These are phyloP conservation scores for Pherbina coryleti DNA, from an alignment of 2,888 invertebrate species.

Conservation along the genomic window DNA sequence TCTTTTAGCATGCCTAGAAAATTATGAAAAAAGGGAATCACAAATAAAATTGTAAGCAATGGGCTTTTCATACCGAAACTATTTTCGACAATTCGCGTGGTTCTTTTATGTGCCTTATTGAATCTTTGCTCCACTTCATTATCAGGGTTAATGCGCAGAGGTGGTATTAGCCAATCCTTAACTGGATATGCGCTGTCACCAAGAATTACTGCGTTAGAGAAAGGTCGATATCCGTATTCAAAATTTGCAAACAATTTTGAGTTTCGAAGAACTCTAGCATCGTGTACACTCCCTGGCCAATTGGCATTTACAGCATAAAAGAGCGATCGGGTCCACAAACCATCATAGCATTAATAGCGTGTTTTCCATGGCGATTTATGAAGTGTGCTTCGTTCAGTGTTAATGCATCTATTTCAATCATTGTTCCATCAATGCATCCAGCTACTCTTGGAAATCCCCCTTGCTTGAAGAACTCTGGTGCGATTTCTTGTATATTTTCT, in stretches of 20 bases:
- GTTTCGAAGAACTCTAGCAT: background rate
- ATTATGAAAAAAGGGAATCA: too few species aligned
- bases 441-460: too few species aligned
- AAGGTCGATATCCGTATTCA: background rate
- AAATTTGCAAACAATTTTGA: background rate
- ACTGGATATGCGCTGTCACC: constrained; percentile 18
- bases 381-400: background rate
- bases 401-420: background rate
- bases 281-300: background rate
- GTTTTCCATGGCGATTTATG: constrained; percentile 5
- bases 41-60: too few species aligned
- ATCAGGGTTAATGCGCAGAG: background rate
- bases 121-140: background rate
- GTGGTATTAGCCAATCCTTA: constrained; percentile 12
- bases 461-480: too few species aligned
- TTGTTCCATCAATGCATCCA: too few species aligned
- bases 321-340: background rate
- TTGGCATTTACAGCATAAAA: background rate
- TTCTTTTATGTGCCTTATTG: background rate
- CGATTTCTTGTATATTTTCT: too few species aligned
- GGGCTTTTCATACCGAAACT: too few species aligned
- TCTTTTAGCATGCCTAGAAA: too few species aligned
- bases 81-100: too few species aligned
- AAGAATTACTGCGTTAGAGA: constrained; percentile 34
- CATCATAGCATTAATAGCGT: constrained; percentile 6